Conservation (phyloP, 2,113 vertebrate species). For the Halcyon malimbica region DNA sequence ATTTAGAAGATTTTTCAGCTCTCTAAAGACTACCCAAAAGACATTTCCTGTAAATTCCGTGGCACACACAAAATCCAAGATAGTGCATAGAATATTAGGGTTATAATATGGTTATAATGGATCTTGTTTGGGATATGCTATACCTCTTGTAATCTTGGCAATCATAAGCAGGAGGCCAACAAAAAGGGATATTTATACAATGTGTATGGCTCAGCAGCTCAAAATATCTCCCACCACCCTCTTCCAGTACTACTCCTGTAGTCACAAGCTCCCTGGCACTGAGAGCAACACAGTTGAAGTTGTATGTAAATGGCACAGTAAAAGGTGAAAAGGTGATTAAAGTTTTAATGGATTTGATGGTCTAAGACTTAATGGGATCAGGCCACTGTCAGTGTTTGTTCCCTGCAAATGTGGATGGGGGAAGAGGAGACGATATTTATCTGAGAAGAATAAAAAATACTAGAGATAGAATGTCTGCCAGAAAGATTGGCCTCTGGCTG, state of each 20-base stretch:
- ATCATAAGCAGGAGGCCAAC: background rate
- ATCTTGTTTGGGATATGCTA: background rate
- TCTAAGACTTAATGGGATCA: constrained; percentile 5
- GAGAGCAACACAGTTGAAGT: background rate
- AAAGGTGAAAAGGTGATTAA: constrained; percentile 31
- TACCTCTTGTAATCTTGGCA: background rate
- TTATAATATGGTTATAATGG: background rate
- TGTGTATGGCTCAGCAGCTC: background rate
- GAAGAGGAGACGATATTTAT: background rate
- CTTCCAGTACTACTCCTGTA: background rate
- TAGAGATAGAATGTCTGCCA: background rate
- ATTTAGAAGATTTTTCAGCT: background rate
- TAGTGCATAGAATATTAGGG: background rate
- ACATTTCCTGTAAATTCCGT: background rate
- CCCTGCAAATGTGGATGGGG: background rate
- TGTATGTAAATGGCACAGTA: background rate
- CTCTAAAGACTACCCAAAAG: constrained; percentile 18
- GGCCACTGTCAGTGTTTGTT: background rate
- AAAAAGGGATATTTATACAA: constrained; percentile 30
- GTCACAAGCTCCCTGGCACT: background rate
- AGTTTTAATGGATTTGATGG: constrained; percentile 10
- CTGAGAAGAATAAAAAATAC: background rate
- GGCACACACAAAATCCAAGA: background rate
- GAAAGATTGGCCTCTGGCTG: background rate
- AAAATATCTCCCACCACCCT: background rate